A percentile compares a stretch with the other conserved stretches of the same genome.
Evolutionary conservation across 2,113 vertebrate genomes (phyloP).

Genomic region (Anas platyrhynchos): DNA sequence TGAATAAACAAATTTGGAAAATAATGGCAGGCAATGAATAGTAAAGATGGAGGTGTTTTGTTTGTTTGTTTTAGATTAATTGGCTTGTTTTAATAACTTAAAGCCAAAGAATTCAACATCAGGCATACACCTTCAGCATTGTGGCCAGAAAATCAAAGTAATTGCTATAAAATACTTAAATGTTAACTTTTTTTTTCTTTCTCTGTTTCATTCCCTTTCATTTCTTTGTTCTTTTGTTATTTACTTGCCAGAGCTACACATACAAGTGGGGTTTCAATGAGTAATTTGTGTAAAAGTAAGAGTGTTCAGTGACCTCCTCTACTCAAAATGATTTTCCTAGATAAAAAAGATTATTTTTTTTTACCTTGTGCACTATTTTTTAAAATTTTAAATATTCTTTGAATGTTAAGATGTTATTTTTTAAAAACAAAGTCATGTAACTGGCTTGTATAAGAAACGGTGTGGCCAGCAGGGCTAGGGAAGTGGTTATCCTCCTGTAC

Average conservation of each 20-base stretch:
- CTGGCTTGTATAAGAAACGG: too few species aligned
- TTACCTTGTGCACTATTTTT: background rate
- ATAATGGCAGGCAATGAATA: background rate
- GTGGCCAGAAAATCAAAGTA: background rate
- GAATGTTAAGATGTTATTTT: background rate
- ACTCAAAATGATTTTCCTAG: background rate
- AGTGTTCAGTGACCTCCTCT: background rate
- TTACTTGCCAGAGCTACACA: background rate
- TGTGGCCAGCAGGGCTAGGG: too few species aligned
- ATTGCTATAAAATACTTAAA: background rate
- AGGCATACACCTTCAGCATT: background rate
- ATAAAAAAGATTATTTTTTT: background rate
- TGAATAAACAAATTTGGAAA: background rate
- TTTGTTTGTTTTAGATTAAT: background rate
- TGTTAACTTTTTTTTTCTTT: fast-evolving
- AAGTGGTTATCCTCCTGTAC: too few species aligned
- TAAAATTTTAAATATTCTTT: background rate
- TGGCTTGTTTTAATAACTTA: background rate
- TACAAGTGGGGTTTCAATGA: background rate
- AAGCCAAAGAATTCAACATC: background rate
- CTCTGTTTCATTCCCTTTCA: fast-evolving
- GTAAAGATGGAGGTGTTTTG: background rate
- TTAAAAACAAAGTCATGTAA: background rate
- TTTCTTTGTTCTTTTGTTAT: background rate
- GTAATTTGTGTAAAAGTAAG: background rate